A percentile compares a stretch with the other conserved stretches of the same genome.
These are phyloP conservation scores for Sacculina carcini DNA, from an alignment of 2,888 invertebrate species.

Conservation along the genomic window DNA sequence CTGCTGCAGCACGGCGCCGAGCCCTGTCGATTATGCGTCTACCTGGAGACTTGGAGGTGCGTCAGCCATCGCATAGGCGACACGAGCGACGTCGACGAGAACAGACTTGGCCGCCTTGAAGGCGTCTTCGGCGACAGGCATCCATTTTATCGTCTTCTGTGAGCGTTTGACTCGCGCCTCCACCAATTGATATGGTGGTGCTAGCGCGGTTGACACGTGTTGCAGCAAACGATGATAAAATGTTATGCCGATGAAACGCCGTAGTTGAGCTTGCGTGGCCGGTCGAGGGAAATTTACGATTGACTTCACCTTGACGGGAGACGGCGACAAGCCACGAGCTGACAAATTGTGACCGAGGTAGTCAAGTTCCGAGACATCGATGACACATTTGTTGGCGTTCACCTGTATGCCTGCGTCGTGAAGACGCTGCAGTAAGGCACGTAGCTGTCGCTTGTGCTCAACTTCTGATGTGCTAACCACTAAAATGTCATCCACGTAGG, in stretches of 20 bases:
- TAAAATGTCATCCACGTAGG: too few relatives aligned
- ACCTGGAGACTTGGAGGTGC: neutral
- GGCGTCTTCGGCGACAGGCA: neutral
- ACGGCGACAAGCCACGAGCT: neutral
- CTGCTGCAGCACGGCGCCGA: slow-evolving; percentile 1
- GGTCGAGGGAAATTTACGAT: neutral
- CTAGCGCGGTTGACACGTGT: neutral
- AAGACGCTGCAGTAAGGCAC: too few relatives aligned
- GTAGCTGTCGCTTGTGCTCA: too few relatives aligned
- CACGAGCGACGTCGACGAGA: neutral
- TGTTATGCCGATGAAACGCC: too few relatives aligned
- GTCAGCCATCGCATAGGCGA: neutral
- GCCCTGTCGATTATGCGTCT: neutral
- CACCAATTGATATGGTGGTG: neutral
- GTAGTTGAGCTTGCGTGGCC: too few relatives aligned
- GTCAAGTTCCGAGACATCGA: neutral
- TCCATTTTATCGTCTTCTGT: neutral
- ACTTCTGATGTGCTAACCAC: too few relatives aligned
- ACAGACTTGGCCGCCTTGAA: neutral
- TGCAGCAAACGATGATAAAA: neutral
- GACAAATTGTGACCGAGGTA: neutral
- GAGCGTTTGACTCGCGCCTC: neutral
- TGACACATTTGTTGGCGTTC: neutral
- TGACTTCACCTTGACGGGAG: neutral
- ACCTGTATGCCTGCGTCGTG: neutral